phyloP scores from a whole-genome alignment of 1,140 invertebrate species.

The Conus betulinus region DNA sequence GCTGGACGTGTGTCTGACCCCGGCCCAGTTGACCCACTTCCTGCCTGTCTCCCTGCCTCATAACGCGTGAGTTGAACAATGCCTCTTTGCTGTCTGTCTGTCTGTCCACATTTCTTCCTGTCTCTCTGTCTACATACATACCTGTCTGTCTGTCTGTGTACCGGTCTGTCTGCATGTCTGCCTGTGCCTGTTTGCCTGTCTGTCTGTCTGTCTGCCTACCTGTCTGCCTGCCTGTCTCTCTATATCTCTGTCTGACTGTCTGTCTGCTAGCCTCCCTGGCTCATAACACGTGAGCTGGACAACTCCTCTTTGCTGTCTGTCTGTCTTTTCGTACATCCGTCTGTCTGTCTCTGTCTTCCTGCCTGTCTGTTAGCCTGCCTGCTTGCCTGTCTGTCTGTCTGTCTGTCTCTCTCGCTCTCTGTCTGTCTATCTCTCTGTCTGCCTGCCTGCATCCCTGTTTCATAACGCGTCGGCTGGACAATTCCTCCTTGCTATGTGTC shows the following conservation, averaged over 20 bases:
- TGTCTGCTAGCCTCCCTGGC: not conserved
- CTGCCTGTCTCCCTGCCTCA: not conserved
- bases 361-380: not conserved
- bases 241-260: not conserved
- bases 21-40: not conserved
- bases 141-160: not conserved
- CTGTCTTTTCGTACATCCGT: not conserved
- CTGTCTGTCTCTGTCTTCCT: not conserved
- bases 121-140: not conserved
- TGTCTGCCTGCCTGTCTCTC: not conserved
- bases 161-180: too few relatives aligned
- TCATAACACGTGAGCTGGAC: not conserved
- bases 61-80: not conserved
- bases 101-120: not conserved
- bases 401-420: not conserved
- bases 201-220: too few relatives aligned
- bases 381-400: not conserved
- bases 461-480: too few relatives aligned
- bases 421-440: not conserved
- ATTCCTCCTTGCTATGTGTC: too few relatives aligned
- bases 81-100: too few relatives aligned
- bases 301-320: not conserved
- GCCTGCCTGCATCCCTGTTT: not conserved
- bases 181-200: too few relatives aligned
- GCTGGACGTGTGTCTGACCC: conserved; percentile 23